Evolutionary conservation across 2,888 invertebrate species (phyloP).

Genomic region (Pomacea canaliculata): DNA sequence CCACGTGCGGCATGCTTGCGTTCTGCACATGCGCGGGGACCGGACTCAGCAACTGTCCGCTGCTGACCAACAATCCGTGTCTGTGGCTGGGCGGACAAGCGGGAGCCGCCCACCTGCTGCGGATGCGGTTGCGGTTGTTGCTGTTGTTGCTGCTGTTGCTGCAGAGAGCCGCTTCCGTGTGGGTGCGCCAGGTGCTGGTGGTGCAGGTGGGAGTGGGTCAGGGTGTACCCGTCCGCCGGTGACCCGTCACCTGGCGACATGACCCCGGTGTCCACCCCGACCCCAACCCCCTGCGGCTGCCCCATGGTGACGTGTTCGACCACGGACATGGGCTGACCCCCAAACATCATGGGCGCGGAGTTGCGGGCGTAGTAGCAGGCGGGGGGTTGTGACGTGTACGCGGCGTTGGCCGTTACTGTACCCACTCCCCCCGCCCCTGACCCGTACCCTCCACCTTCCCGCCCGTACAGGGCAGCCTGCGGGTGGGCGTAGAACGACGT

Average conservation of each 20-base stretch:
- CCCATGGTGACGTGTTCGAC: slow-evolving; percentile 46
- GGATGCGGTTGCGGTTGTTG: slow-evolving; percentile 9
- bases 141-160: slow-evolving; percentile 8
- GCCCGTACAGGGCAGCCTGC: slow-evolving; percentile 48
- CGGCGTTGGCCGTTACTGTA: slow-evolving; percentile 19
- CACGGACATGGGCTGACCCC: slow-evolving; percentile 61
- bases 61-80: neutral
- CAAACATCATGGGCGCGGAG: slow-evolving; percentile 45
- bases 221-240: slow-evolving; percentile 31
- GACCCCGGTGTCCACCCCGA: slow-evolving; percentile 21
- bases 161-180: slow-evolving; percentile 5
- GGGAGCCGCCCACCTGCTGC: neutral
- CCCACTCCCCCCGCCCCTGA: neutral
- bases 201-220: slow-evolving; percentile 19
- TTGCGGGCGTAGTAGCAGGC: slow-evolving; percentile 53
- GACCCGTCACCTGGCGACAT: slow-evolving; percentile 7
- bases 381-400: slow-evolving; percentile 38
- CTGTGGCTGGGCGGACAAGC: neutral
- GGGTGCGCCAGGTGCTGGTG: slow-evolving; percentile 24
- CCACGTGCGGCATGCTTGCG: neutral
- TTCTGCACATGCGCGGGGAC: slow-evolving; percentile 10
- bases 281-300: slow-evolving; percentile 35
- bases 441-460: slow-evolving; percentile 32
- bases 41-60: neutral
- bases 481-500: slow-evolving; percentile 25